Conservation (phyloP, 2,888 invertebrate species). For the Blera fallax region DNA sequence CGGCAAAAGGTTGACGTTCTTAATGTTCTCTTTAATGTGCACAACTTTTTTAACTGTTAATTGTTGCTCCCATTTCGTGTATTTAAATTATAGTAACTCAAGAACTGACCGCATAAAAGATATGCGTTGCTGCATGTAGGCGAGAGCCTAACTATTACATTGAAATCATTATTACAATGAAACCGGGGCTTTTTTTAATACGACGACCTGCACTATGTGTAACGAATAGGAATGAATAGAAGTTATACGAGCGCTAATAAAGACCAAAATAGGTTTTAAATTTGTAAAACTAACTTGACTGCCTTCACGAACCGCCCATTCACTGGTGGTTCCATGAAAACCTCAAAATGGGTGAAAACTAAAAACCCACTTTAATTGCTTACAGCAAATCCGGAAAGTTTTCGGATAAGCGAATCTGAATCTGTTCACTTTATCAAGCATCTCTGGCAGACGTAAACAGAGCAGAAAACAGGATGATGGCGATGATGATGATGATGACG, state of each 20-base stretch:
- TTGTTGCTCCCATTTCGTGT: constrained; percentile 46
- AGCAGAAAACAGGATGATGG: constrained; percentile 62
- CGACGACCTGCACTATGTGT: background rate
- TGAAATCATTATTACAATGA: background rate
- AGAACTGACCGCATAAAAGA: constrained; percentile 21
- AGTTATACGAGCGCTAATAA: background rate
- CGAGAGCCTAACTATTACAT: background rate
- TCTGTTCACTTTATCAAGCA: constrained; percentile 52
- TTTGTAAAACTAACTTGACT: constrained; percentile 20
- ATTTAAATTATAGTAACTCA: constrained; percentile 44
- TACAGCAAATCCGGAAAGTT: constrained; percentile 49
- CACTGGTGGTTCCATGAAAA: background rate
- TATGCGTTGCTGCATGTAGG: constrained; percentile 19
- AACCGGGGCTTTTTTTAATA: background rate
- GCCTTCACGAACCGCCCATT: constrained; percentile 20
- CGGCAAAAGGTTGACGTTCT: constrained; percentile 59
- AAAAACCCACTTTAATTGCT: constrained; percentile 47
- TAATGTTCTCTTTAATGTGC: constrained; percentile 29
- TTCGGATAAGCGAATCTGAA: constrained; percentile 63
- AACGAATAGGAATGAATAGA: background rate
- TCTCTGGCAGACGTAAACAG: constrained; percentile 54
- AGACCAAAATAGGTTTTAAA: constrained; percentile 1
- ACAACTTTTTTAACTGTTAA: constrained; percentile 52
- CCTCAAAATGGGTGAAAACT: constrained; percentile 20
- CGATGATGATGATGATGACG: constrained; percentile 33